A percentile compares a stretch with the other conserved stretches of the same genome.
These are phyloP conservation scores for Paedocypris micromegethes DNA, from an alignment of 2,797 vertebrate genomes.

Conservation along the genomic window DNA sequence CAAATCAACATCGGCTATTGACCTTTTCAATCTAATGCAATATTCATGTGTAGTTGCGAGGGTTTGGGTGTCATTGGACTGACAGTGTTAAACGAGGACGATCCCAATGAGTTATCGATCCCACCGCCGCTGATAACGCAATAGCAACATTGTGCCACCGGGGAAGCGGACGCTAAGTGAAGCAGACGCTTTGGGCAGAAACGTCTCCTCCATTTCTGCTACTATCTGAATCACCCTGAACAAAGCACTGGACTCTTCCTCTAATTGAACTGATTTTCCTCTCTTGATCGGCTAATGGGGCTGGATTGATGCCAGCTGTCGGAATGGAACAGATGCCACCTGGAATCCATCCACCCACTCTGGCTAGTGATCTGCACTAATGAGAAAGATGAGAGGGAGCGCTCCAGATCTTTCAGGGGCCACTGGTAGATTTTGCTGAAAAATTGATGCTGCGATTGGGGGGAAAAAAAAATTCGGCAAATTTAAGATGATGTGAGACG, in stretches of 20 bases:
- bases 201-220: neutral
- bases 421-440: slow-evolving; percentile 12
- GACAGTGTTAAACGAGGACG: neutral
- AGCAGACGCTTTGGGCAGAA: slow-evolving; percentile 12
- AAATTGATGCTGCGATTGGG: slow-evolving; percentile 17
- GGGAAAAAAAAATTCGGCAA: slow-evolving; percentile 17
- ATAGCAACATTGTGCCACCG: slow-evolving; percentile 26
- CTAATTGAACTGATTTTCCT: slow-evolving; percentile 33
- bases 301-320: slow-evolving; percentile 24
- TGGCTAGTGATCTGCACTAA: slow-evolving; percentile 27
- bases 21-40: too few species aligned
- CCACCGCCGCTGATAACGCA: slow-evolving; percentile 4
- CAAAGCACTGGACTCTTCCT: slow-evolving; percentile 20
- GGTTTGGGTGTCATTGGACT: neutral
- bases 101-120: neutral
- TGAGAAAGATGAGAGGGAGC: slow-evolving; percentile 12
- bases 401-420: slow-evolving; percentile 14
- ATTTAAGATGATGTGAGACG: slow-evolving; percentile 21
- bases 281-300: slow-evolving; percentile 33
- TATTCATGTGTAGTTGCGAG: too few species aligned
- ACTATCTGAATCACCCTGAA: slow-evolving; percentile 21
- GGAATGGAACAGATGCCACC: slow-evolving; percentile 28
- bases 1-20: too few species aligned
- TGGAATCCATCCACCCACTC: slow-evolving; percentile 22
- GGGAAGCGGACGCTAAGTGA: slow-evolving; percentile 23